These are phyloP conservation scores for Lasioglossum oenotherae DNA, from an alignment of 2,888 invertebrate genomes.

Conservation along the genomic window DNA sequence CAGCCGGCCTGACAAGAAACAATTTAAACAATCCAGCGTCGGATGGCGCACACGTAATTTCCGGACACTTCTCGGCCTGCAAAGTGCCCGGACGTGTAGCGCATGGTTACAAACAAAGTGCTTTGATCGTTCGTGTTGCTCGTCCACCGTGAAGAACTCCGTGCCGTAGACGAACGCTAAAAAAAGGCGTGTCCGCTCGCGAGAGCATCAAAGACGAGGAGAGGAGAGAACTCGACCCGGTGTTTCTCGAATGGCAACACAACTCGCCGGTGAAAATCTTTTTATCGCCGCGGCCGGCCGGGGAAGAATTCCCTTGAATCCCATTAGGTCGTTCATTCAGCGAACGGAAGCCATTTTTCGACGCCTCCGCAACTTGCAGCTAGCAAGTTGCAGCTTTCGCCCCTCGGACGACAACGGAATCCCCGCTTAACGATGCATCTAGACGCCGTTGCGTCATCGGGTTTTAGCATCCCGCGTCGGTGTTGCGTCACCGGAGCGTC, in stretches of 20 bases:
- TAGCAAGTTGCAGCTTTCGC: not conserved
- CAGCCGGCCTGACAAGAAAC: not conserved
- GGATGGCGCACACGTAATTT: not conserved
- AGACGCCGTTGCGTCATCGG: constrained; percentile 32
- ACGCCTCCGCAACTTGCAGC: not conserved
- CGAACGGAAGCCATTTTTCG: not conserved
- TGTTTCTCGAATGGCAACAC: not conserved
- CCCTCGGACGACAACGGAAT: not conserved
- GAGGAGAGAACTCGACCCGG: not conserved
- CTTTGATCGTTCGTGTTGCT: constrained; percentile 27
- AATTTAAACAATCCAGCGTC: not conserved
- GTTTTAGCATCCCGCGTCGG: constrained; percentile 15
- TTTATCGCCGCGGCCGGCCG: not conserved
- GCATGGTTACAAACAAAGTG: not conserved
- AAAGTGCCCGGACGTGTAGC: not conserved
- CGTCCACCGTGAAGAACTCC: not conserved
- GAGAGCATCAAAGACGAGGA: not conserved
- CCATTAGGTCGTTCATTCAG: not conserved
- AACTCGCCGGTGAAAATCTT: not conserved
- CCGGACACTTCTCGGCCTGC: not conserved
- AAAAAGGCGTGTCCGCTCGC: constrained; percentile 22
- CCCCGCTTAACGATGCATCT: not conserved
- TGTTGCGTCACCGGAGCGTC: constrained; percentile 38
- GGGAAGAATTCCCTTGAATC: not conserved
- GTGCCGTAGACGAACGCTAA: not conserved